A percentile compares a stretch with the other conserved stretches of the same genome.
phyloP scores from a whole-genome alignment of 2,888 invertebrate genomes.

The Parelbella ahira region DNA sequence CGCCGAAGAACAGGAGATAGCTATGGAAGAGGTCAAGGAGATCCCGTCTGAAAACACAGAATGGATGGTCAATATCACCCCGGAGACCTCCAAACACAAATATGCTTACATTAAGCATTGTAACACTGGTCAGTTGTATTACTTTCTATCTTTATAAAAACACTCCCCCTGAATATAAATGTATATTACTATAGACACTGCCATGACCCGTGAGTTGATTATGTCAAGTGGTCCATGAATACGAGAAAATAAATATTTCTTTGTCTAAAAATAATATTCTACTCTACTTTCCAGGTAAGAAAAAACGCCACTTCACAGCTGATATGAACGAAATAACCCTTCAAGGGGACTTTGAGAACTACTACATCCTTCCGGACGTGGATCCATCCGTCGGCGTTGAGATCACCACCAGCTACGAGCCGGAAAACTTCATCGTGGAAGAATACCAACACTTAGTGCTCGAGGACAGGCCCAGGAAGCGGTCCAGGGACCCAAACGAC shows the following conservation, averaged over 20 bases:
- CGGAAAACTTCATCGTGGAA: conserved; percentile 65
- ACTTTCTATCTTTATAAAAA: no score
- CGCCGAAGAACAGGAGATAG: conserved; percentile 72
- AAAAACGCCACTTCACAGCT: conserved; percentile 65
- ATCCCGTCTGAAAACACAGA: conserved; percentile 54
- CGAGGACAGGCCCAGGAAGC: conserved; percentile 57
- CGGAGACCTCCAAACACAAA: conserved; percentile 58
- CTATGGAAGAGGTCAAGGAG: conserved; percentile 69
- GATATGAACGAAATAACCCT: conserved; percentile 67
- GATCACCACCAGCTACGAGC: conserved; percentile 67
- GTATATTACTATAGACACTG: no score
- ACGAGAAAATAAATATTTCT: no score
- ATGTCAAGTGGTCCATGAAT: no score
- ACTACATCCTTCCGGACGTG: conserved; percentile 69
- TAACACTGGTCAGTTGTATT: conserved; percentile 33
- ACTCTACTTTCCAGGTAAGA: conserved; percentile 56
- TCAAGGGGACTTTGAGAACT: conserved; percentile 69
- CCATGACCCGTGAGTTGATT: no score
- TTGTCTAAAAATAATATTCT: no score
- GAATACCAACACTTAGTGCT: conserved; percentile 64
- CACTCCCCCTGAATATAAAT: no score
- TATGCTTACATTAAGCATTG: conserved; percentile 72
- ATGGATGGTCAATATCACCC: conserved; percentile 69
- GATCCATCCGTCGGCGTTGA: conserved; percentile 68
- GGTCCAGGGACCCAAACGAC: conserved; percentile 41